Evolutionary conservation across 2,888 invertebrate genomes (phyloP).

Genomic region (Pteria penguin): DNA sequence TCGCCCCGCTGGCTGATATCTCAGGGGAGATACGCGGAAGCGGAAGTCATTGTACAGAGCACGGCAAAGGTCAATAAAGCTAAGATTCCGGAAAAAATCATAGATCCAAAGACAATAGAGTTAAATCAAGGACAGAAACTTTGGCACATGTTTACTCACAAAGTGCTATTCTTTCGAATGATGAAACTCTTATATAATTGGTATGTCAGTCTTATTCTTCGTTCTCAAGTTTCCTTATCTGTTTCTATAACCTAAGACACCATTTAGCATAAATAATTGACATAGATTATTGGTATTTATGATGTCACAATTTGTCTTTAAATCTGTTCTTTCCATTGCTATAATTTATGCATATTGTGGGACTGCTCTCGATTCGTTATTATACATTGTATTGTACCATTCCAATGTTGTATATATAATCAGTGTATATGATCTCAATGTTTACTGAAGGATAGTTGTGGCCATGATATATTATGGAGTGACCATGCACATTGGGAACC

Average conservation of each 20-base stretch:
- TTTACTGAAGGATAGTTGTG: constrained; percentile 52
- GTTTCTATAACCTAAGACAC: too few relatives aligned
- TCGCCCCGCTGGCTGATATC: constrained; percentile 94
- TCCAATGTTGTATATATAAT: too few relatives aligned
- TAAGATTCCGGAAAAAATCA: constrained; percentile 26
- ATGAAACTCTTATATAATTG: constrained; percentile 52
- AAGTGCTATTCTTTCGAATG: constrained; percentile 40
- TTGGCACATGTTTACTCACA: constrained; percentile 53
- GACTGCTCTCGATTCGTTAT: too few relatives aligned
- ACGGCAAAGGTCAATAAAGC: constrained; percentile 53
- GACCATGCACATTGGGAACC: constrained; percentile 56
- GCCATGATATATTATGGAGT: constrained; percentile 65
- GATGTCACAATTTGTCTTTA: too few relatives aligned
- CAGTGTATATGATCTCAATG: not conserved
- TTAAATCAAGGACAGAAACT: constrained; percentile 48
- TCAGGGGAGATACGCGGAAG: constrained; percentile 89
- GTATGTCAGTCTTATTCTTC: too few relatives aligned
- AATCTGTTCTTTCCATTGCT: too few relatives aligned
- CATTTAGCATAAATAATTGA: too few relatives aligned
- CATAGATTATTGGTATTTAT: too few relatives aligned
- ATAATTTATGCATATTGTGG: too few relatives aligned
- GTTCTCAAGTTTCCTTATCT: too few relatives aligned
- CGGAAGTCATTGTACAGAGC: constrained; percentile 44
- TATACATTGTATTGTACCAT: too few relatives aligned
- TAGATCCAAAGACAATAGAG: constrained; percentile 47